phyloP scores from a whole-genome alignment of 2,888 invertebrate genomes.

The Notodonta ziczac region DNA sequence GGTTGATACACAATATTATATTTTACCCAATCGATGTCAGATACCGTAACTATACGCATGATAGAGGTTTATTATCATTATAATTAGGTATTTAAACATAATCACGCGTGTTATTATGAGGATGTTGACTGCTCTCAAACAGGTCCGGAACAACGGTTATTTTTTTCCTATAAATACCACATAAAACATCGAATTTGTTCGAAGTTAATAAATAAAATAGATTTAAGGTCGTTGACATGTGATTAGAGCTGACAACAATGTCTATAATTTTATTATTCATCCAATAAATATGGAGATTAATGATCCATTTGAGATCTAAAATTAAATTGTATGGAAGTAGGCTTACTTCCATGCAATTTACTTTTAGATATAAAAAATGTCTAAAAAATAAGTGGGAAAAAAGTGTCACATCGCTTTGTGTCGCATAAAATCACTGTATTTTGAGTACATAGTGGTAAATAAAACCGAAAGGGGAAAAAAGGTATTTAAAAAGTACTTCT shows the following conservation, averaged over 20 bases:
- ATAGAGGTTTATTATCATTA: constrained; percentile 12
- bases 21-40: constrained; percentile 4
- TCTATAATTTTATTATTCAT: neutral
- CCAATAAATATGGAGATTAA: neutral
- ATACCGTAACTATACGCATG: constrained; percentile 15
- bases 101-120: constrained; percentile 45
- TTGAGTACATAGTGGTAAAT: too few species aligned
- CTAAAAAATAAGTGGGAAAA: too few species aligned
- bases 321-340: too few species aligned
- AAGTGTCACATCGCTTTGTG: too few species aligned
- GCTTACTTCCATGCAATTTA: too few species aligned
- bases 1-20: constrained; percentile 1
- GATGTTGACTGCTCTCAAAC: constrained; percentile 67
- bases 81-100: constrained; percentile 17
- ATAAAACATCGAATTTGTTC: constrained; percentile 27
- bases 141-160: constrained; percentile 62
- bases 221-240: constrained; percentile 38
- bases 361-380: too few species aligned
- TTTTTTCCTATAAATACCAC: constrained; percentile 36
- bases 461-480: too few species aligned
- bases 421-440: too few species aligned
- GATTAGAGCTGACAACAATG: constrained; percentile 13
- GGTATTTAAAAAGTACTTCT: too few species aligned
- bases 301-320: too few species aligned
- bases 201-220: constrained; percentile 20